Percentiles rank a stretch among this genome's conserved stretches.
Conservation (phyloP, 2,888 invertebrate species). For the Syrista parreyssii region DNA sequence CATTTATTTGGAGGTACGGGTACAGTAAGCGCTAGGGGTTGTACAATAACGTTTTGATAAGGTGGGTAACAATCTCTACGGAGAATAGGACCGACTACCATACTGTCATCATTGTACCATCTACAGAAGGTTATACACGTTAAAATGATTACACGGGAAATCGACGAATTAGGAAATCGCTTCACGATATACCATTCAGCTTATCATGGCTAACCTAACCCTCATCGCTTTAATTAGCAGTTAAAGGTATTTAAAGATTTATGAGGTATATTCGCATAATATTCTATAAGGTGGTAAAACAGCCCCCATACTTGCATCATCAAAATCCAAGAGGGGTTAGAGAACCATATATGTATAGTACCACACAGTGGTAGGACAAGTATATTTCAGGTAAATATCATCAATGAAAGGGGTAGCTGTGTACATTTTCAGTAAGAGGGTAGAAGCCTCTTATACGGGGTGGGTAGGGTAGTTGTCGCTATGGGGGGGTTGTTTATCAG, state of each 20-base stretch:
- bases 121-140: not conserved
- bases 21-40: no score
- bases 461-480: not conserved
- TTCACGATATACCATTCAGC: not conserved
- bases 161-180: not conserved
- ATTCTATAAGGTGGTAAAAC: not conserved
- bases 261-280: not conserved
- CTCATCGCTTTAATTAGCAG: not conserved
- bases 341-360: not conserved
- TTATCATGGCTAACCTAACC: not conserved
- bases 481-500: conserved; percentile 1
- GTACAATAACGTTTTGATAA: not conserved
- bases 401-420: not conserved
- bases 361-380: not conserved
- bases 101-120: not conserved
- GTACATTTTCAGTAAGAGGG: not conserved
- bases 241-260: not conserved
- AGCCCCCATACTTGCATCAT: not conserved
- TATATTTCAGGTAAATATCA: not conserved
- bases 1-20: no score
- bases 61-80: not conserved
- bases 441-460: not conserved
- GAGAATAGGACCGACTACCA: not conserved
- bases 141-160: not conserved
- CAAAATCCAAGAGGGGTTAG: not conserved